Conservation (phyloP, 2,888 invertebrate species). For the Flexamia atlantica region DNA sequence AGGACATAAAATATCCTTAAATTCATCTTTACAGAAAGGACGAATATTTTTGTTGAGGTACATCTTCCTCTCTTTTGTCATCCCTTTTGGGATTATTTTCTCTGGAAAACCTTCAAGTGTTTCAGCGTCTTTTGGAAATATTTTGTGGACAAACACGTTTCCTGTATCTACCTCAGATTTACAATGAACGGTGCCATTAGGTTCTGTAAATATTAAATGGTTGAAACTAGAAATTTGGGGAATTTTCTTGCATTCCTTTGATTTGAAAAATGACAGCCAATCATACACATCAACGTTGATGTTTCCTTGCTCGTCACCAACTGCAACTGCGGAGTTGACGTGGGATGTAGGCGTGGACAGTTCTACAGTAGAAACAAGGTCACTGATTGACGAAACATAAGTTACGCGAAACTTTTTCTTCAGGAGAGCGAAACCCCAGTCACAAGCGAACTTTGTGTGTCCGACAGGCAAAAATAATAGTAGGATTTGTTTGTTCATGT, state of each 20-base stretch:
- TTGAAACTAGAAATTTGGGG: not conserved
- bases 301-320: constrained; percentile 13
- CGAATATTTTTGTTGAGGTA: constrained; percentile 41
- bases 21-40: not conserved
- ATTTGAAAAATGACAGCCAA: constrained; percentile 26
- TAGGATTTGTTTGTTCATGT: constrained; percentile 26
- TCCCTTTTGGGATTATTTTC: constrained; percentile 35
- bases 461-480: constrained; percentile 61
- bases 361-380: constrained; percentile 40
- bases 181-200: constrained; percentile 1
- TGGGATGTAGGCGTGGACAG: constrained; percentile 49
- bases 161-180: constrained; percentile 39
- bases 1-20: constrained; percentile 53
- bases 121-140: constrained; percentile 32
- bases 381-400: constrained; percentile 23
- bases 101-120: constrained; percentile 51
- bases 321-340: not conserved
- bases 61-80: constrained; percentile 33
- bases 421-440: constrained; percentile 57
- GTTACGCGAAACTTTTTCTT: constrained; percentile 49
- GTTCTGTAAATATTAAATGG: not conserved
- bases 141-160: constrained; percentile 35
- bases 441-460: constrained; percentile 60
- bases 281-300: not conserved
- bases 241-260: not conserved